phyloP scores from a whole-genome alignment of 1,140 invertebrate genomes.

The Magallana angulata region DNA sequence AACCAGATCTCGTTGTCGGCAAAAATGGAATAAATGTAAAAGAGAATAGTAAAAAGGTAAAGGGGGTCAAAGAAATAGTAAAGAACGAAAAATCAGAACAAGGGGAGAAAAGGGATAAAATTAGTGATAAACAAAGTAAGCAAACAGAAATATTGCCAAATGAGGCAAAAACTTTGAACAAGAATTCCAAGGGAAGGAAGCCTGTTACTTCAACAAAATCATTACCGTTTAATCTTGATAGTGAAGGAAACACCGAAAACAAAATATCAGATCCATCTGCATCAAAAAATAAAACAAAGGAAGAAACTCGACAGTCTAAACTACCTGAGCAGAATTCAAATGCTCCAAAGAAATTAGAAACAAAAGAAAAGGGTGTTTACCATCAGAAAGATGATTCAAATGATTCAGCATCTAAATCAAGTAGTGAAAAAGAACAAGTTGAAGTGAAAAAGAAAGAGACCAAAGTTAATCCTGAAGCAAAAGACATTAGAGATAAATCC shows the following conservation, averaged over 20 bases:
- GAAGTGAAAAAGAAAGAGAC: not conserved
- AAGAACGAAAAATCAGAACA: slow-evolving; percentile 22
- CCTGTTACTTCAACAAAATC: not conserved
- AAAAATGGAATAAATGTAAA: slow-evolving; percentile 27
- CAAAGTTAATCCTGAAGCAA: not conserved
- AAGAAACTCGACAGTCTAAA: slow-evolving; percentile 19
- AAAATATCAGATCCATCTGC: not conserved
- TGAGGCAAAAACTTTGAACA: not conserved
- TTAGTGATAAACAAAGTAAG: not conserved
- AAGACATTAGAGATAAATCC: not conserved
- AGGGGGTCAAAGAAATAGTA: not conserved
- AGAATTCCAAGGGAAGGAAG: not conserved
- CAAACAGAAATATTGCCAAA: not conserved
- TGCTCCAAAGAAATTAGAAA: not conserved
- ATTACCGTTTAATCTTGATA: not conserved
- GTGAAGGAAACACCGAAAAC: not conserved
- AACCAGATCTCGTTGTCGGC: not conserved
- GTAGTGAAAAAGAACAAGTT: not conserved
- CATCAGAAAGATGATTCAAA: not conserved
- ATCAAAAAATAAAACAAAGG: not conserved
- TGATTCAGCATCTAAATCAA: not conserved
- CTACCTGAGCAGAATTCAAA: slow-evolving; percentile 24
- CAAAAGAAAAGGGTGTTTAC: not conserved
- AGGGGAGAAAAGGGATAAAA: not conserved
- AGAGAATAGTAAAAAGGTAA: slow-evolving; percentile 31